Base-by-base conservation (phyloP, 2,797 vertebrate genomes). In the Acestrorhynchus altus region DNA sequence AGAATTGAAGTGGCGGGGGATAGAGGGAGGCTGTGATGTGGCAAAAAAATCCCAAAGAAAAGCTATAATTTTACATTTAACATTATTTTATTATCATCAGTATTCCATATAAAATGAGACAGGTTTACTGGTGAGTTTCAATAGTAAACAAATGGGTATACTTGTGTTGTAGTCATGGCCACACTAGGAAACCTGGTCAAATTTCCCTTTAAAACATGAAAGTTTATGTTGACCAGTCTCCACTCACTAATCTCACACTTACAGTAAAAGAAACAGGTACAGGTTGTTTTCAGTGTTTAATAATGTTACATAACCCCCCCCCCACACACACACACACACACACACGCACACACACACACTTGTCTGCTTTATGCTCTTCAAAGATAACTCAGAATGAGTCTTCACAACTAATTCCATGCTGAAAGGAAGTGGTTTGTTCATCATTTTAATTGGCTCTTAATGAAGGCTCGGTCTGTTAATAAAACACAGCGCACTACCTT, bases 381-480 rank as follows among this genome's bases (percentile, higher is more conserved):
- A 47, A 65, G 74, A 66, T 61, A 42, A 72, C 57, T 20, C 69
- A 54, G 56, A 72, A 26, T 51, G 73, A 74, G 57, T 61, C 69
- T 26, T 57, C 20, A 72, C 10, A 5, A 31, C 65, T 61, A 54
- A 59, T 73, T 40, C 51, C 63, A 64, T 24, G 46, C 60, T 59
- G 49, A 72, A 74, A 76, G 69, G 20, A 51, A 60, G 59, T 69
- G 28, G 44, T 74, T 86, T 74, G 86, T 88, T 90, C 84, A 85
- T 86, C 77, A 67, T 85, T 84, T 81, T 90, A 92, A 92, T 91
- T 90, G 88, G 82, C 69, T 76, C 84, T 84, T 88, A 91, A 93
- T 90, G 86, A 90, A 92, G 89, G 82, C 84, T 60, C 81, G 77
- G 85, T 78, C 71, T 74, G 87, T 90, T 90, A 89, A 92, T 92